Base-by-base conservation (phyloP, 2,113 vertebrate genomes). In the Grus americana region DNA sequence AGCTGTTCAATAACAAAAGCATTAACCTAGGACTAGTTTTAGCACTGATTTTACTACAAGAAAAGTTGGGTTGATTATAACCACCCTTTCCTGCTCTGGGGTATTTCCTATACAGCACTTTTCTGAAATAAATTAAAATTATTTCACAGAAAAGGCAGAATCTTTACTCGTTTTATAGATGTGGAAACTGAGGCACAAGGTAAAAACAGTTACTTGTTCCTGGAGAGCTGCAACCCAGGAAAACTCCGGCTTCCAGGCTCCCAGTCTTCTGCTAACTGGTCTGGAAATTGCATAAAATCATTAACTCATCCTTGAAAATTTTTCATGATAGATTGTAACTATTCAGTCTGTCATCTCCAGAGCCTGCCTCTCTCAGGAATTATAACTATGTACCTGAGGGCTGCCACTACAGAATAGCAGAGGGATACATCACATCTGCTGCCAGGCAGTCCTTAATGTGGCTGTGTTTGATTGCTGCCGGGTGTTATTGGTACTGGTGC, bases 251-350 rank as follows among this genome's bases (percentile, higher is more conserved):
- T 82, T 59, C 93, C 71, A 74, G 49, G 29, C 40, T 78, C 59
- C 59, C 29, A 14, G 72, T 66, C 76, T 92, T 46, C 62, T 66
- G 38, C 63, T 86, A 92, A 90, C 80, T 87, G 72, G 52, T 66
- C 68, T 93, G 92, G 83, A 92, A 91, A 93, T 76, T 27, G 59
- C 63, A 86, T 61, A 44, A 78, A 96, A 94, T 88, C 93, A 93
- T 96, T 95, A 94, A 94, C 79, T 70, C 67, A 86, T 86, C 86
- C 95, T 96, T 95, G 92, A 92, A 86, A 86, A 59, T 86, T 86
- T 93, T 83, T 91, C 26, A 26, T 92, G 84, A 96, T 91, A 87
- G 66, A 82, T 85, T 87, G 75, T 79, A 54, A 92, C 92, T 88
- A 92, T 90, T 88, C 86, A 58, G 86, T 89, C 92, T 93, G 88